phyloP scores from a whole-genome alignment of 2,888 invertebrate species.

The Brachypterus glaber region DNA sequence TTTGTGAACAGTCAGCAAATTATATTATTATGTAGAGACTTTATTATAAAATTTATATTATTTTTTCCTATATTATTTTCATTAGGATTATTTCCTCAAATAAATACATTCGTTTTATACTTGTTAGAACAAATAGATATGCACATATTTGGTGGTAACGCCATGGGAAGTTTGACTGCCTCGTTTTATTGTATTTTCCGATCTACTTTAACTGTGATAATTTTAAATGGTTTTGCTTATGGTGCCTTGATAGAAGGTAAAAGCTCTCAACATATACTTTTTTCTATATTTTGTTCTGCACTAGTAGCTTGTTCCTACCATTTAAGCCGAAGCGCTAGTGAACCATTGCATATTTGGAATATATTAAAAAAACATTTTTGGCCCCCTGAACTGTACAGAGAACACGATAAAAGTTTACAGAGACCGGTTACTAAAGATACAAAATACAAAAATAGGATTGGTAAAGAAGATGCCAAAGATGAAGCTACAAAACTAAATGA shows the following conservation, averaged over 20 bases:
- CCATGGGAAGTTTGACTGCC: slow-evolving; percentile 73
- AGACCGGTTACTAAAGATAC: slow-evolving; percentile 6
- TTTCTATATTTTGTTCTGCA: slow-evolving; percentile 89
- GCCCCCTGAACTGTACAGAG: slow-evolving; percentile 63
- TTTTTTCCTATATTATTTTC: slow-evolving; percentile 92
- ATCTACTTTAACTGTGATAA: slow-evolving; percentile 67
- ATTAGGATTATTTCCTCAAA: slow-evolving; percentile 90
- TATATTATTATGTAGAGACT: slow-evolving; percentile 58
- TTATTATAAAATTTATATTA: slow-evolving; percentile 69
- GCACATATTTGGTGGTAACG: slow-evolving; percentile 83
- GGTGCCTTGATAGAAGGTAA: slow-evolving; percentile 77
- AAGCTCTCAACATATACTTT: slow-evolving; percentile 81
- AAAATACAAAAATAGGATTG: slow-evolving; percentile 11
- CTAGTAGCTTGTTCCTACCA: slow-evolving; percentile 85
- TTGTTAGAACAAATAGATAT: slow-evolving; percentile 91
- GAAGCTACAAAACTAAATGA: slow-evolving; percentile 17
- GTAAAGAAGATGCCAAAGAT: slow-evolving; percentile 7
- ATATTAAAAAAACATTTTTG: slow-evolving; percentile 72
- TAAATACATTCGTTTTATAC: slow-evolving; percentile 95
- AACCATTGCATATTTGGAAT: slow-evolving; percentile 83
- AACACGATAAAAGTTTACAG: slow-evolving; percentile 25
- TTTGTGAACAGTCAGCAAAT: slow-evolving; percentile 46
- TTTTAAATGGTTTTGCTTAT: slow-evolving; percentile 80
- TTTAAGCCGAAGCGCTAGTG: slow-evolving; percentile 84
- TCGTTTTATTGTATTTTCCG: slow-evolving; percentile 74